Evolutionary conservation across 2,888 invertebrate species (phyloP).

Genomic region (Eumerus sabulonum): DNA sequence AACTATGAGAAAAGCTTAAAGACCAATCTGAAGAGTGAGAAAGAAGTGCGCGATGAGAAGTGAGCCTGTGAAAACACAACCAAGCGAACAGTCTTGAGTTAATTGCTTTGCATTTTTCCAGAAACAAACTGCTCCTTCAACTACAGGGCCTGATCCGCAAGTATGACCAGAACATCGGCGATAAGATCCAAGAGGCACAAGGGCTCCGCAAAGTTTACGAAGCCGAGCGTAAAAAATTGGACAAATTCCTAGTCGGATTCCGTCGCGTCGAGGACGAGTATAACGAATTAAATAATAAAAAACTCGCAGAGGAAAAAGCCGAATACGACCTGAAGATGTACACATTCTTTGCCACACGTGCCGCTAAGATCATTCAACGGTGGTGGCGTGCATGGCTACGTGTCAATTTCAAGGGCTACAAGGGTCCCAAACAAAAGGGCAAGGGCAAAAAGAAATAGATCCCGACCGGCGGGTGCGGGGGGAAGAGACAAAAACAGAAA

Average conservation of each 20-base stretch:
- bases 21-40: conserved; percentile 71
- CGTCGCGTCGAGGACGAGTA: conserved; percentile 72
- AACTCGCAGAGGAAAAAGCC: conserved; percentile 72
- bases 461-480: too few species aligned
- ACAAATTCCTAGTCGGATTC: conserved; percentile 72
- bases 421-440: conserved; percentile 5
- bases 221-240: conserved; percentile 69
- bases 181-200: conserved; percentile 73
- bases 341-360: conserved; percentile 75
- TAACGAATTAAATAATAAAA: conserved; percentile 71
- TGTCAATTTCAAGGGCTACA: too few species aligned
- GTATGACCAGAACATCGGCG: conserved; percentile 75
- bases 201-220: conserved; percentile 71
- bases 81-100: neutral
- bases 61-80: too few species aligned
- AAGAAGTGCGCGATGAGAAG: conserved; percentile 74
- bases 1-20: conserved; percentile 69
- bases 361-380: conserved; percentile 74
- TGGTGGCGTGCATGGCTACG: conserved; percentile 73
- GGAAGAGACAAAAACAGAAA: conserved; percentile 30
- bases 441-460: conserved; percentile 27
- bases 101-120: conserved; percentile 47
- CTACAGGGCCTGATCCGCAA: conserved; percentile 74
- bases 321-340: conserved; percentile 74
- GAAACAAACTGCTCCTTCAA: conserved; percentile 74